Evolutionary conservation across 2,797 vertebrate species (phyloP).

Genomic region (Zalophus californianus): DNA sequence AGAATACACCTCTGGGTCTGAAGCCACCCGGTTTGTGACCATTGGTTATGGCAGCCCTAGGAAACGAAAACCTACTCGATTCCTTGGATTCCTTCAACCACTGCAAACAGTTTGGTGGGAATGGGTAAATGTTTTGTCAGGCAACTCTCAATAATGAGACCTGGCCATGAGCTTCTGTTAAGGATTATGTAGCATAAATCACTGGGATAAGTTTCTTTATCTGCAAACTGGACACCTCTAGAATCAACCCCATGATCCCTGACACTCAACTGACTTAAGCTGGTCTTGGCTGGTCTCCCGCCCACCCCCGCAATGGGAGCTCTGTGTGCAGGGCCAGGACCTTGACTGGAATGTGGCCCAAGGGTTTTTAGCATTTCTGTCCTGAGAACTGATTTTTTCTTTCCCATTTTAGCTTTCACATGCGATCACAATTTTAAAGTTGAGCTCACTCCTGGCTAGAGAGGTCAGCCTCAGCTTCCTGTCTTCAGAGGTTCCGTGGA

Average conservation of each 20-base stretch:
- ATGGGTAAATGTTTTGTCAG: background rate
- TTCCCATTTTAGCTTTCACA: slow-evolving; percentile 83
- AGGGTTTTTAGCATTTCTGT: slow-evolving; percentile 79
- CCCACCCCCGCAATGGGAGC: slow-evolving; percentile 55
- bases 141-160: background rate
- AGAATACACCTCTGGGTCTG: background rate
- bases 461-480: slow-evolving; percentile 75
- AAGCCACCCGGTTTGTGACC: background rate
- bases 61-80: background rate
- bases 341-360: slow-evolving; percentile 75
- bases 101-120: background rate
- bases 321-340: background rate
- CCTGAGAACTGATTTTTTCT: slow-evolving; percentile 80
- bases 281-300: slow-evolving; percentile 57
- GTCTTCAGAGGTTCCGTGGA: slow-evolving; percentile 70
- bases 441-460: slow-evolving; percentile 78
- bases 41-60: background rate
- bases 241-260: slow-evolving; percentile 13
- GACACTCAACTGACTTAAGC: slow-evolving; percentile 11
- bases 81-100: slow-evolving; percentile 3
- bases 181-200: slow-evolving; percentile 37
- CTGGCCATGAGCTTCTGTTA: background rate
- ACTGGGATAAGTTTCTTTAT: slow-evolving; percentile 31
- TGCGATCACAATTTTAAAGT: slow-evolving; percentile 83
- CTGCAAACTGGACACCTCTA: slow-evolving; percentile 54